These are phyloP conservation scores for Saimiri boliviensis DNA, from an alignment of 2,113 vertebrate species.

Conservation along the genomic window DNA sequence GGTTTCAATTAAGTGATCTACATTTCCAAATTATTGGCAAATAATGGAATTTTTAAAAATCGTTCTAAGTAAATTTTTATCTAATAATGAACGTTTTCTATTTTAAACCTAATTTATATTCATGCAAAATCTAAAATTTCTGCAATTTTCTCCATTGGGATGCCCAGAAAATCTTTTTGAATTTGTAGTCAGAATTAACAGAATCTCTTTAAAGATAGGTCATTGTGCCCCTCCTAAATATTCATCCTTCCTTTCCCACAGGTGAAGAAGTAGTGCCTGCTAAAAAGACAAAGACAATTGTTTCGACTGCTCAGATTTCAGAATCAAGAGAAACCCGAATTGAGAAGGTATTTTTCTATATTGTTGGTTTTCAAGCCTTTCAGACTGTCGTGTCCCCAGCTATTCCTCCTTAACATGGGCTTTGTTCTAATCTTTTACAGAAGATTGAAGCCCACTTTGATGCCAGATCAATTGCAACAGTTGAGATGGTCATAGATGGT, in stretches of 20 bases:
- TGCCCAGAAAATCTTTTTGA: slow-evolving; percentile 41
- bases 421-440: slow-evolving; percentile 79
- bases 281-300: slow-evolving; percentile 96
- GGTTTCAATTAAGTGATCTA: not conserved
- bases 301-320: slow-evolving; percentile 95
- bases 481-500: slow-evolving; percentile 93
- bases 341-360: slow-evolving; percentile 89
- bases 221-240: slow-evolving; percentile 9
- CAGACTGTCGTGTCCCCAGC: not conserved
- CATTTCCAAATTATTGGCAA: slow-evolving; percentile 31
- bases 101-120: slow-evolving; percentile 12
- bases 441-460: slow-evolving; percentile 94
- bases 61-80: slow-evolving; percentile 1
- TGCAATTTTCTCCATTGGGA: not conserved
- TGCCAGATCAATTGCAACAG: slow-evolving; percentile 88
- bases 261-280: slow-evolving; percentile 96
- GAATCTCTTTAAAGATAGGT: slow-evolving; percentile 5
- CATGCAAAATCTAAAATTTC: slow-evolving; percentile 35
- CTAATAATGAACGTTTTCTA: not conserved
- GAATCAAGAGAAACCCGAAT: slow-evolving; percentile 92
- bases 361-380: not conserved
- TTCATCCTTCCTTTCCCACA: slow-evolving; percentile 70
- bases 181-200: not conserved
- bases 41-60: not conserved
- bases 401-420: not conserved